phyloP scores from a whole-genome alignment of 2,888 invertebrate species.

The Cerceris ruficornis region DNA sequence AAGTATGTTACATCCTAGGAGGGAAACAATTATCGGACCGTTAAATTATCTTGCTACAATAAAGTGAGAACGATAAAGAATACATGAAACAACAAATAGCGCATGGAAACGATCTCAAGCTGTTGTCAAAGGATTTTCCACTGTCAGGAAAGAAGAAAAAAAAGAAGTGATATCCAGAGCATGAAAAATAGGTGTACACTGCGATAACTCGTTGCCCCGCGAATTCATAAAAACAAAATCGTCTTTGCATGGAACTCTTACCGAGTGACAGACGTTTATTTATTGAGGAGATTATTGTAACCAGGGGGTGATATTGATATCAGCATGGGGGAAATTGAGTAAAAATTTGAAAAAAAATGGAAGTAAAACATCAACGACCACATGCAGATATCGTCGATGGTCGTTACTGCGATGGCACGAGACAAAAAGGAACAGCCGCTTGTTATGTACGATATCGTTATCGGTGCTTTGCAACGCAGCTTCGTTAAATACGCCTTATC shows the following conservation, averaged over 20 bases:
- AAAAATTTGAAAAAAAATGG: constrained; percentile 49
- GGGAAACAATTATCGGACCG: constrained; percentile 12
- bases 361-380: constrained; percentile 17
- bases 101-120: constrained; percentile 3
- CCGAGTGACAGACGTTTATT: constrained; percentile 71
- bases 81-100: background rate
- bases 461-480: background rate
- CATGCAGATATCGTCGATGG: constrained; percentile 5
- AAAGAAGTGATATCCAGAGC: constrained; percentile 22
- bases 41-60: background rate
- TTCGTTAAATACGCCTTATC: background rate
- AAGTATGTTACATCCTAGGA: constrained; percentile 79
- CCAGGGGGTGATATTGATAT: constrained; percentile 78
- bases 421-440: background rate
- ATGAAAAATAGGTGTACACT: constrained; percentile 58
- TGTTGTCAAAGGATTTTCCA: constrained; percentile 51
- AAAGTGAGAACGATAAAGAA: background rate
- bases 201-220: constrained; percentile 73
- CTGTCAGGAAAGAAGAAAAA: constrained; percentile 25
- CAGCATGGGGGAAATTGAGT: constrained; percentile 45
- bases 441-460: background rate
- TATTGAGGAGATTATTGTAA: constrained; percentile 76
- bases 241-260: constrained; percentile 60
- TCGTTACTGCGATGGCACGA: background rate
- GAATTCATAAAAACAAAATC: constrained; percentile 65